phyloP scores from a whole-genome alignment of 2,113 vertebrate species.

The Thermophis baileyi region DNA sequence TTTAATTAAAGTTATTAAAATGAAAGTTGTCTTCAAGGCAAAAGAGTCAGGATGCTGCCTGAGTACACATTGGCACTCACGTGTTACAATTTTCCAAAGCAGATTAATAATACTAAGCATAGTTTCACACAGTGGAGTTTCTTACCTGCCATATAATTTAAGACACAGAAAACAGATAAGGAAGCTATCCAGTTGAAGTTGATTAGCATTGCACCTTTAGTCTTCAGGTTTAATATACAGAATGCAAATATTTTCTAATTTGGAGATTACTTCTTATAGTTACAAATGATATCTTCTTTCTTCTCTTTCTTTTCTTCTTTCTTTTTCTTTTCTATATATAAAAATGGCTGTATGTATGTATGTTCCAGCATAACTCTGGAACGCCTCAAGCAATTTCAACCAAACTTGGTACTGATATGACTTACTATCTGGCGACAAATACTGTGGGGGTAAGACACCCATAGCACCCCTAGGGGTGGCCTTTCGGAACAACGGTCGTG shows the following conservation, averaged over 20 bases:
- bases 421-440: no score
- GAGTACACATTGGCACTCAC: neutral
- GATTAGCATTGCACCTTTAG: neutral
- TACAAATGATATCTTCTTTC: neutral
- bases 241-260: neutral
- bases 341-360: no score
- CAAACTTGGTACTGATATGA: no score
- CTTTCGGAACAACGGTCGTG: no score
- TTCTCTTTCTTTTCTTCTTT: no score
- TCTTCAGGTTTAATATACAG: neutral
- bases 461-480: no score
- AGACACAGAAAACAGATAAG: neutral
- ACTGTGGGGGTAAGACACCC: no score
- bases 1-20: slow-evolving; percentile 23
- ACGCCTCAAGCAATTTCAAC: no score
- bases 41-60: neutral
- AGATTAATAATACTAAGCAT: neutral
- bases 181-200: neutral
- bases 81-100: neutral
- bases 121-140: neutral
- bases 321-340: no score
- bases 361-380: no score
- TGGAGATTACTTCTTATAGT: neutral
- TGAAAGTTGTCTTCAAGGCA: slow-evolving; percentile 5
- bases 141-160: neutral